Percentiles rank a stretch among this genome's conserved stretches.
phyloP scores from a whole-genome alignment of 2,113 vertebrate species.

The Eubucco bourcierii region DNA sequence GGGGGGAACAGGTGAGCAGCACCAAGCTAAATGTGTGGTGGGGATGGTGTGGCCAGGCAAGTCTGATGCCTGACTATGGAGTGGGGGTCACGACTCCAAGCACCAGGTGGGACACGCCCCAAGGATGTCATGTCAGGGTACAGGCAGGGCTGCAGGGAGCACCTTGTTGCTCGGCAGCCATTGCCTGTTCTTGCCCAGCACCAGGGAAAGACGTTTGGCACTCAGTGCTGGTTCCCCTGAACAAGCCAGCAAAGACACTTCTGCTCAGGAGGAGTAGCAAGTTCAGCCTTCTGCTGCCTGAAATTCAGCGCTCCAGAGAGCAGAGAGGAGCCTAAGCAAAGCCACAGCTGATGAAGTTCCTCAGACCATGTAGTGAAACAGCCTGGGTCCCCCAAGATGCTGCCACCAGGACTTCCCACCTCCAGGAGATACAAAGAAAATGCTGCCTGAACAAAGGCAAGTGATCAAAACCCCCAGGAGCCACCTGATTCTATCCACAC shows the following conservation, averaged over 20 bases:
- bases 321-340: background rate
- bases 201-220: background rate
- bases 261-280: background rate
- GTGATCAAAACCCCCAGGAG: too few species aligned
- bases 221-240: background rate
- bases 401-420: too few species aligned
- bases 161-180: background rate
- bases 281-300: background rate
- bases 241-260: background rate
- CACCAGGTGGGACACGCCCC: background rate
- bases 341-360: background rate
- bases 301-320: background rate
- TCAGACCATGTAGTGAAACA: accelerated
- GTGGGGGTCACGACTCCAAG: background rate
- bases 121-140: background rate
- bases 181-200: background rate
- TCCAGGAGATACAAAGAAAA: too few species aligned
- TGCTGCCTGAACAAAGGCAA: too few species aligned
- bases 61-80: background rate
- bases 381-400: too few species aligned
- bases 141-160: background rate
- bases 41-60: background rate
- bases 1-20: accelerated
- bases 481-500: too few species aligned
- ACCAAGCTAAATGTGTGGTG: accelerated